Conservation (phyloP, 2,797 vertebrate genomes). For the Megaceryle alcyon region DNA sequence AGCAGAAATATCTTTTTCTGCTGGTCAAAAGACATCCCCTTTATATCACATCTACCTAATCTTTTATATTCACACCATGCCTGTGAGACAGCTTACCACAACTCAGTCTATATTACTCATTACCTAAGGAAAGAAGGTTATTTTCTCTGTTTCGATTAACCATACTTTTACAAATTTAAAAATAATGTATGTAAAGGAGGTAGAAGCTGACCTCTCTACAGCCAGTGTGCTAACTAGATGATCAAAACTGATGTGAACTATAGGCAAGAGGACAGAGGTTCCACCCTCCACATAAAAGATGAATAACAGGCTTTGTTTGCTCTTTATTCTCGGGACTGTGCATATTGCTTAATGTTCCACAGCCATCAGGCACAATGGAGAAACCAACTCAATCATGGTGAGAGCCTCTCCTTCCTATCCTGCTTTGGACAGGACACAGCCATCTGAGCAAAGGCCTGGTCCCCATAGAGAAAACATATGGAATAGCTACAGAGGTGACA, state of each 20-base stretch:
- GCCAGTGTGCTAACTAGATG: neutral
- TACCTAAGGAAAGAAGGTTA: neutral
- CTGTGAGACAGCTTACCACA: neutral
- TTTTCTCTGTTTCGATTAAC: neutral
- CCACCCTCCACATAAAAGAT: neutral
- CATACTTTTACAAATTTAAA: neutral
- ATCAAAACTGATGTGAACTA: neutral
- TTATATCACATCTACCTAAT: neutral
- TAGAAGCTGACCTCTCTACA: neutral
- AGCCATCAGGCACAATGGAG: constrained; percentile 8
- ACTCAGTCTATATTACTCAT: neutral
- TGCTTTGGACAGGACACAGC: neutral
- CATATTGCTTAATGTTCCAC: constrained; percentile 30
- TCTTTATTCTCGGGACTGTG: neutral
- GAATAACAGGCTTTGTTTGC: neutral
- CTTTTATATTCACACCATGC: neutral
- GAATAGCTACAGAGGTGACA: constrained; percentile 24
- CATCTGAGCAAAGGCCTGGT: neutral
- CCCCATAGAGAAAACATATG: neutral
- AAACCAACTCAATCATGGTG: neutral
- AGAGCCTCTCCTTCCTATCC: neutral
- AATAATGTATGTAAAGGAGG: neutral
- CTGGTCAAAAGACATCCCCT: neutral
- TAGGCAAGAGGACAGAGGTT: neutral
- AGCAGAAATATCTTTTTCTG: neutral